Evolutionary conservation across 2,797 vertebrate genomes (phyloP).

Genomic region (Tapirus indicus): DNA sequence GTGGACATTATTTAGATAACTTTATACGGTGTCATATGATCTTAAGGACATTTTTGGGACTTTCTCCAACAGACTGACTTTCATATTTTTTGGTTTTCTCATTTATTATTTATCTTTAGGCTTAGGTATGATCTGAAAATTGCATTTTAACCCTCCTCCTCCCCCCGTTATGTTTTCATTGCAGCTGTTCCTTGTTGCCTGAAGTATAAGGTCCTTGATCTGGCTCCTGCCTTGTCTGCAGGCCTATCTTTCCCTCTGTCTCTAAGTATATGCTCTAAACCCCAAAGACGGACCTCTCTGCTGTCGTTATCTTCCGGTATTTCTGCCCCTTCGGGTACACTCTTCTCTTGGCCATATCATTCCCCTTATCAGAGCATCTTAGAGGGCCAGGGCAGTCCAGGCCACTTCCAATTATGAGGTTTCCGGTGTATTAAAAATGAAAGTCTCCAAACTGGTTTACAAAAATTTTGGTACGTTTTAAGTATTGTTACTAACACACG

Average conservation of each 20-base stretch:
- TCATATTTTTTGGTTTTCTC: neutral
- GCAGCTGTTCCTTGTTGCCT: neutral
- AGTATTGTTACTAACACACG: neutral
- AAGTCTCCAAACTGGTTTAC: neutral
- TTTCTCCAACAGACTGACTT: neutral
- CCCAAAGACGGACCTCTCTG: neutral
- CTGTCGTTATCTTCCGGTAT: too few species aligned
- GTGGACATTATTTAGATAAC: neutral
- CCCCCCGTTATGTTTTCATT: rapidly evolving
- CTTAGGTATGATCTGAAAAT: neutral
- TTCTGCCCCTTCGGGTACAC: neutral
- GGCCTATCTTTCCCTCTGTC: rapidly evolving
- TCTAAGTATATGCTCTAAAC: neutral
- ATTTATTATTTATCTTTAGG: neutral
- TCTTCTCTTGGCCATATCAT: neutral
- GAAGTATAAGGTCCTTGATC: neutral
- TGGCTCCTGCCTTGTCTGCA: neutral
- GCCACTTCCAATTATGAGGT: neutral
- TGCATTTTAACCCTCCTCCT: neutral
- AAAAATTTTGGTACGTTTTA: neutral
- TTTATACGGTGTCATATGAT: neutral
- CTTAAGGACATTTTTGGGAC: neutral
- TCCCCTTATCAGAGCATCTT: neutral
- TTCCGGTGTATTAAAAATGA: neutral
- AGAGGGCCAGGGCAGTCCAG: rapidly evolving